A percentile compares a stretch with the other conserved stretches of the same genome.
Evolutionary conservation across 2,113 vertebrate genomes (phyloP).

Genomic region (Gymnobelideus leadbeateri): DNA sequence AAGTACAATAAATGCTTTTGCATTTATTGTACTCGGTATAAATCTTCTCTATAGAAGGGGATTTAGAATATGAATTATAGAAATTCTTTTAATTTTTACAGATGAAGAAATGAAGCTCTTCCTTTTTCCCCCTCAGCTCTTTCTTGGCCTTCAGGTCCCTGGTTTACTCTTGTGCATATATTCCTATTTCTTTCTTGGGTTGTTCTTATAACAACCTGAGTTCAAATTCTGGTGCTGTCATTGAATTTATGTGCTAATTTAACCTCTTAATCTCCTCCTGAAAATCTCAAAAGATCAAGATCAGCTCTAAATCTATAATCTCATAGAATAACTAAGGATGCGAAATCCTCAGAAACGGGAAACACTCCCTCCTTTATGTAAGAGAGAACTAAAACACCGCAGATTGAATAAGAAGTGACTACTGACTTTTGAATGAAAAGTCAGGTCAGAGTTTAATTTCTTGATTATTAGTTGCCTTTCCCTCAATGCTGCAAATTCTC

Average conservation of each 20-base stretch:
- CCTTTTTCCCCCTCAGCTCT: not conserved
- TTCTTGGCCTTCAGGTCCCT: not conserved
- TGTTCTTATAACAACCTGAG: not conserved
- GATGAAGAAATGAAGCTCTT: not conserved
- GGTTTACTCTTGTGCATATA: not conserved
- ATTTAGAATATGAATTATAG: not conserved
- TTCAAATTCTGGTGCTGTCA: not conserved
- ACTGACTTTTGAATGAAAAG: not conserved
- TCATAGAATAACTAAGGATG: not conserved
- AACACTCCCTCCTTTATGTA: rapidly evolving
- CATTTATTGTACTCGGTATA: no score
- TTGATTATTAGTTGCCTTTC: not conserved
- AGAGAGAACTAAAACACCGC: not conserved
- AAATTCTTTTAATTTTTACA: not conserved
- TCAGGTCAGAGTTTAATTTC: not conserved
- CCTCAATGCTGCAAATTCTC: not conserved
- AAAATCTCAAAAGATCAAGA: not conserved
- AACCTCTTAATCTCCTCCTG: not conserved
- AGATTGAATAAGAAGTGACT: not conserved
- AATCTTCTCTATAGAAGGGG: no score
- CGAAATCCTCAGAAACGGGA: not conserved
- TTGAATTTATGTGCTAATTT: not conserved
- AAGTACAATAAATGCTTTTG: not conserved
- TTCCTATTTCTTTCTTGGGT: not conserved
- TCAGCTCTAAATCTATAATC: not conserved